phyloP scores from a whole-genome alignment of 2,797 vertebrate species.

The Naso thynnoides region DNA sequence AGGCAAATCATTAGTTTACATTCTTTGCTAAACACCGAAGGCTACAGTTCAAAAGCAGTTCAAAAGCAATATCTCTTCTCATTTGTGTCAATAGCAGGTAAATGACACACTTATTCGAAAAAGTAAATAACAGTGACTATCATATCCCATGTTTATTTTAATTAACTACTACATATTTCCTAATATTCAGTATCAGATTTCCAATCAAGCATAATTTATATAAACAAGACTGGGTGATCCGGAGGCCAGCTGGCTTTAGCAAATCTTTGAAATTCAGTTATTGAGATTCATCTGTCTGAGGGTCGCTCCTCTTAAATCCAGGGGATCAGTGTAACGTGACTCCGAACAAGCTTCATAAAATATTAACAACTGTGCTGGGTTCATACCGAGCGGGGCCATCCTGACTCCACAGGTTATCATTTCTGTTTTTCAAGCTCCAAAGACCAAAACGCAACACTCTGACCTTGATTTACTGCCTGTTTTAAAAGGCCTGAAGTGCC shows the following conservation, averaged over 20 bases:
- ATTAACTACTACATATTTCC: not conserved
- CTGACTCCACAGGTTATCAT: conserved; percentile 34
- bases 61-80: not conserved
- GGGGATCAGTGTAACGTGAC: conserved; percentile 75
- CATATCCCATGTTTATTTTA: fast-evolving
- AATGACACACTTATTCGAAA: conserved; percentile 5
- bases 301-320: conserved; percentile 55
- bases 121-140: not conserved
- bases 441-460: conserved; percentile 15
- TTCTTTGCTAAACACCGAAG: not conserved
- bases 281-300: conserved; percentile 58
- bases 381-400: conserved; percentile 34
- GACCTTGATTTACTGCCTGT: conserved; percentile 23
- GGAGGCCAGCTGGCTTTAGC: conserved; percentile 5
- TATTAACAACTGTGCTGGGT: conserved; percentile 71
- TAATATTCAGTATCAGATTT: not conserved
- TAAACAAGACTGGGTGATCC: conserved; percentile 1
- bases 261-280: conserved; percentile 72
- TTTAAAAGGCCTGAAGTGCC: not conserved
- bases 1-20: not conserved
- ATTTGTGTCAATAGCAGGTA: not conserved
- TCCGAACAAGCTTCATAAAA: conserved; percentile 78
- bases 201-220: conserved; percentile 17
- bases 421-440: conserved; percentile 14
- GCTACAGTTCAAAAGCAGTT: not conserved